Conservation (phyloP, 2,113 vertebrate species). For the Thalassarche chlororhynchos region DNA sequence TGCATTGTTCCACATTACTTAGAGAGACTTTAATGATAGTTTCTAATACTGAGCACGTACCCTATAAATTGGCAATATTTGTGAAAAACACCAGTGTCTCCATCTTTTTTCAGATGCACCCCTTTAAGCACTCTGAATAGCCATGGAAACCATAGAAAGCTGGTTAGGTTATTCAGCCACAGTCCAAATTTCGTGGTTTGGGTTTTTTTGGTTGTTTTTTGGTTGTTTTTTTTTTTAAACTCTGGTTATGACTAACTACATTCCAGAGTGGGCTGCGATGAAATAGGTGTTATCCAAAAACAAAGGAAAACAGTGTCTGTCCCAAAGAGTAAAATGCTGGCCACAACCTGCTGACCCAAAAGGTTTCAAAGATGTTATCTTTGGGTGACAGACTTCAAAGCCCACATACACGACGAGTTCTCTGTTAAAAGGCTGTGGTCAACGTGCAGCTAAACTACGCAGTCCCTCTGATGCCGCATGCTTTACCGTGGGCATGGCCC, state of each 20-base stretch:
- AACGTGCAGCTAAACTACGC: rapidly evolving
- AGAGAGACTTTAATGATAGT: neutral
- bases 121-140: neutral
- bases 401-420: neutral
- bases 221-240: neutral
- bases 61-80: neutral
- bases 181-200: neutral
- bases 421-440: neutral
- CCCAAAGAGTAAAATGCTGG: neutral
- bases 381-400: neutral
- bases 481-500: neutral
- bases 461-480: neutral
- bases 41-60: neutral
- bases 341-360: neutral
- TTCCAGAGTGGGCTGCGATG: neutral
- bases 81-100: neutral
- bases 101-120: neutral
- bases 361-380: neutral
- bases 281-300: neutral
- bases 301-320: neutral
- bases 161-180: neutral
- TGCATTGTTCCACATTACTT: neutral
- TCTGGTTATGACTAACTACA: neutral
- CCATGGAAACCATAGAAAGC: neutral
- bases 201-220: neutral